Conservation (phyloP, 2,888 invertebrate species). For the Ephialtes manifestator region DNA sequence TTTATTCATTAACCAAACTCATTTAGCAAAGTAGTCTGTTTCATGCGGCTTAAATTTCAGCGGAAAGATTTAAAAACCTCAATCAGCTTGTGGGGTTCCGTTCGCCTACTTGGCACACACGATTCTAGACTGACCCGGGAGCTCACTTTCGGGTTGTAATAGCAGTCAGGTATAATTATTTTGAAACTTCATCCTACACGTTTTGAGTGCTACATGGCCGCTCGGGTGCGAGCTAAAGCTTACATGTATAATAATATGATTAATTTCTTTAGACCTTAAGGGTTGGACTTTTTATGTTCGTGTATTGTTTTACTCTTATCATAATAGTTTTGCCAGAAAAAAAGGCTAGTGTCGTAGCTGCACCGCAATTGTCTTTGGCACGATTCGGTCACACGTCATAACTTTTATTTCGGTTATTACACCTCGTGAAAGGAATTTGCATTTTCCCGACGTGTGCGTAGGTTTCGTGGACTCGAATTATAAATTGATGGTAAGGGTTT, state of each 20-base stretch:
- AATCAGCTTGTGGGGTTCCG: too few species aligned
- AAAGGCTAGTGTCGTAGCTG: not conserved
- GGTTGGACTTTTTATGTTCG: not conserved
- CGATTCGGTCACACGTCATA: constrained; percentile 17
- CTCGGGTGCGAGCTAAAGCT: not conserved
- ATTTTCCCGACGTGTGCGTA: not conserved
- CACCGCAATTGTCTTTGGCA: not conserved
- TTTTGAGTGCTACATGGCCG: not conserved
- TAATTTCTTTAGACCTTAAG: not conserved
- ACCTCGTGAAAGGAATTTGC: not conserved
- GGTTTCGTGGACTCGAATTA: not conserved
- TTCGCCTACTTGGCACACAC: not conserved
- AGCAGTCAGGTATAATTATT: not conserved
- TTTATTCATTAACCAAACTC: too few species aligned
- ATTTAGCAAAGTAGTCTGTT: too few species aligned
- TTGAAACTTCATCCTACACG: not conserved
- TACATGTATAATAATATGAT: not conserved
- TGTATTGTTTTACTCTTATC: not conserved
- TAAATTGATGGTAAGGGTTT: not conserved
- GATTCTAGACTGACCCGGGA: not conserved
- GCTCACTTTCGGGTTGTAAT: not conserved
- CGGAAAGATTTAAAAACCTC: too few species aligned
- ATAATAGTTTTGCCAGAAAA: not conserved
- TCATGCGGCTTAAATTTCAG: too few species aligned
- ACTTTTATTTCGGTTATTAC: constrained; percentile 6